These are phyloP conservation scores for Stictocephala bisonia DNA, from an alignment of 2,888 invertebrate genomes.

Conservation along the genomic window DNA sequence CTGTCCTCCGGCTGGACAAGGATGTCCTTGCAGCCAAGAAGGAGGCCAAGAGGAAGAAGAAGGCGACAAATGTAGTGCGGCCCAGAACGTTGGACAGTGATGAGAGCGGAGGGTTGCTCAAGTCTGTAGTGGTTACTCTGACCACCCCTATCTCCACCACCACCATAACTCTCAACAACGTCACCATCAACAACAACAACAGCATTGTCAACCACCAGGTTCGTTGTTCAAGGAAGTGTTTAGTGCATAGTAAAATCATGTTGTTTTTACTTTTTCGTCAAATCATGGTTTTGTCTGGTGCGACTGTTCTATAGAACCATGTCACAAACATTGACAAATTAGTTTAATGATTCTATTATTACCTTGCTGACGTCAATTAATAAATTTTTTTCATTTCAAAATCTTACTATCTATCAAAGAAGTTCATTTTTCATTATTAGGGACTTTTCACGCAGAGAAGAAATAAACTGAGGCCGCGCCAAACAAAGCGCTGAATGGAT, in stretches of 20 bases:
- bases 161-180: constrained; percentile 55
- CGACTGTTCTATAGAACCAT: no score
- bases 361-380: no score
- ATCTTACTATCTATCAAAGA: no score
- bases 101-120: not conserved
- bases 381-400: no score
- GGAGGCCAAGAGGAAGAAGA: constrained; percentile 26
- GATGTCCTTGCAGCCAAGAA: constrained; percentile 8
- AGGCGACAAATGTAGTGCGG: no score
- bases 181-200: constrained; percentile 55
- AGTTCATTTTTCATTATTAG: no score
- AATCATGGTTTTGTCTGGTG: no score
- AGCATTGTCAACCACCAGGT: constrained; percentile 11
- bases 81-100: not conserved
- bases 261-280: constrained; percentile 17
- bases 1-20: constrained; percentile 2
- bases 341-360: no score
- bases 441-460: no score
- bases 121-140: constrained; percentile 54
- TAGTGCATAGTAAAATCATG: not conserved
- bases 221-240: not conserved
- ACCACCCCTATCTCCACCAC: constrained; percentile 57
- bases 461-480: no score
- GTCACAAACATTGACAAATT: no score
- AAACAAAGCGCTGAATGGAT: no score